Evolutionary conservation across 2,797 vertebrate genomes (phyloP).

Genomic region (Anniella stebbinsi): DNA sequence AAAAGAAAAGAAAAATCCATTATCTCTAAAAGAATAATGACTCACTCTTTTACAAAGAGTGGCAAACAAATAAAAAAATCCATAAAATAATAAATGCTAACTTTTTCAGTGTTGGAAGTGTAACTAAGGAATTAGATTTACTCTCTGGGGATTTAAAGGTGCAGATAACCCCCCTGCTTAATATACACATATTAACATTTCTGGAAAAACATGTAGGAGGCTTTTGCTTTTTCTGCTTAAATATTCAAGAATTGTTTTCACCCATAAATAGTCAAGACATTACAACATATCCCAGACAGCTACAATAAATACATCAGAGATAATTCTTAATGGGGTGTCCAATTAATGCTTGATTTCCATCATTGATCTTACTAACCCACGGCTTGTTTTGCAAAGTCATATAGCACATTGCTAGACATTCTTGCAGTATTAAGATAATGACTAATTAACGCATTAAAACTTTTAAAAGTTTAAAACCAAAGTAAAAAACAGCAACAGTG

Average conservation of each 20-base stretch:
- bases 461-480: too few species aligned
- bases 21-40: background rate
- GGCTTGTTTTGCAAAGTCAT: background rate
- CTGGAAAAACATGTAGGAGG: background rate
- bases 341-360: conserved; percentile 6
- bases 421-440: background rate
- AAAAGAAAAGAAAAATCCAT: background rate
- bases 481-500: too few species aligned
- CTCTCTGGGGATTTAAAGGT: background rate
- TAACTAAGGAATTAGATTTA: background rate
- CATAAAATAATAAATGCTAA: too few species aligned
- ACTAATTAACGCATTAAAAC: background rate
- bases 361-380: background rate
- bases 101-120: background rate
- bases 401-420: background rate
- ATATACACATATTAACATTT: background rate
- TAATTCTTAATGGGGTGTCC: background rate
- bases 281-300: background rate
- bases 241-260: conserved; percentile 8
- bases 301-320: background rate
- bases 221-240: background rate
- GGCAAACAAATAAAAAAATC: background rate
- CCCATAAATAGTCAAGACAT: background rate
- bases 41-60: background rate
- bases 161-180: background rate